Conservation (phyloP, 2,888 invertebrate species). For the Hydriomena furcata region DNA sequence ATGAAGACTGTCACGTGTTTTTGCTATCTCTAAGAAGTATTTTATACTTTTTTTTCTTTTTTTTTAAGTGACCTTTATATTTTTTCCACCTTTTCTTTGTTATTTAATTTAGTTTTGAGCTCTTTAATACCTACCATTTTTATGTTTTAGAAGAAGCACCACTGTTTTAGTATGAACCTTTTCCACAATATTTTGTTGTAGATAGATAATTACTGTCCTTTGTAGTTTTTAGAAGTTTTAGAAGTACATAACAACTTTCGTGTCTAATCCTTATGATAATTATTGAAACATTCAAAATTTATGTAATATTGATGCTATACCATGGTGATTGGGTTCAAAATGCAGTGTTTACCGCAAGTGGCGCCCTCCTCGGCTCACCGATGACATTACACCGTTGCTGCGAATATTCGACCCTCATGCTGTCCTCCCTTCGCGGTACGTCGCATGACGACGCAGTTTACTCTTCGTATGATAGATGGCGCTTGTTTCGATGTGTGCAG, state of each 20-base stretch:
- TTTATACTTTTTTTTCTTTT: not conserved
- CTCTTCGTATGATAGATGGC: slow-evolving; percentile 64
- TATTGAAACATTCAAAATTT: slow-evolving; percentile 39
- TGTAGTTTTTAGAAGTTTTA: slow-evolving; percentile 37
- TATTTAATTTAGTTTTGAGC: not conserved
- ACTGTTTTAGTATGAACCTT: slow-evolving; percentile 20
- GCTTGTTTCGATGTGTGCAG: slow-evolving; percentile 65
- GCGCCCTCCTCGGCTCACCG: slow-evolving; percentile 91
- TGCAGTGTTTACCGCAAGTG: slow-evolving; percentile 91
- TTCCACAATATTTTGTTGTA: slow-evolving; percentile 44
- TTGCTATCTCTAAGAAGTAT: not conserved
- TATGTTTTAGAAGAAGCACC: slow-evolving; percentile 5
- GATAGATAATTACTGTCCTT: slow-evolving; percentile 37
- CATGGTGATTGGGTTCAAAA: slow-evolving; percentile 61
- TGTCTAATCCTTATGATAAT: slow-evolving; percentile 42
- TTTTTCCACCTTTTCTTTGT: not conserved
- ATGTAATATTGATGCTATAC: slow-evolving; percentile 49
- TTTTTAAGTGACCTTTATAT: too few relatives aligned
- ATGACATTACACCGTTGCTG: slow-evolving; percentile 90
- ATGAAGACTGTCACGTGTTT: not conserved
- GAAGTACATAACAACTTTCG: slow-evolving; percentile 47
- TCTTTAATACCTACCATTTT: not conserved
- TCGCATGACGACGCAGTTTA: slow-evolving; percentile 63
- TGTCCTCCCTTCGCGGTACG: slow-evolving; percentile 80
- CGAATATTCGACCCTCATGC: slow-evolving; percentile 90